A percentile compares a stretch with the other conserved stretches of the same genome.
Conservation (phyloP, 2,113 vertebrate species). For the Coptodon rendalli region DNA sequence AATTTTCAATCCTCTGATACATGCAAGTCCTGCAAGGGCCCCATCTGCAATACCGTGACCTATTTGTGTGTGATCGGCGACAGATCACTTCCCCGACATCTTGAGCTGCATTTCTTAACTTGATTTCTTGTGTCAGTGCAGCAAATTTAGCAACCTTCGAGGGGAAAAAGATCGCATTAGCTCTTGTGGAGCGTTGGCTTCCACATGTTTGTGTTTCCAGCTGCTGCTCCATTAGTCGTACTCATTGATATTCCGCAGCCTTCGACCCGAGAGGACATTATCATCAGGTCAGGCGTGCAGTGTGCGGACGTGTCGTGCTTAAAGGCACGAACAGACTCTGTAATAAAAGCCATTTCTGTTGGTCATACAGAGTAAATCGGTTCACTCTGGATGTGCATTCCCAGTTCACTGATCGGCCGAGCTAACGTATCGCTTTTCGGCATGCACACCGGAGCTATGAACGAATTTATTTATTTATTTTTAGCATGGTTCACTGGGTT, state of each 20-base stretch:
- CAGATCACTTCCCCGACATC: not conserved
- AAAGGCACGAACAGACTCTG: not conserved
- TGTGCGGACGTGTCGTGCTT: not conserved
- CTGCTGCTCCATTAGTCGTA: not conserved
- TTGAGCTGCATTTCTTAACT: not conserved
- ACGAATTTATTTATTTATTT: not conserved
- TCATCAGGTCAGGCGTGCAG: not conserved
- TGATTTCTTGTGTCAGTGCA: not conserved
- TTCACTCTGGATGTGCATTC: not conserved
- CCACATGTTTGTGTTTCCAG: constrained; percentile 17
- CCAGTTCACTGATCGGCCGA: not conserved
- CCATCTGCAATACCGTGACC: constrained; percentile 27
- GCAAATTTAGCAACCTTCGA: not conserved
- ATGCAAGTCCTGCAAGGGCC: not conserved
- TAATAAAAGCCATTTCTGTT: not conserved
- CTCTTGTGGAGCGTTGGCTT: not conserved
- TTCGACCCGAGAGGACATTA: not conserved
- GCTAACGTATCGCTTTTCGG: fast-evolving
- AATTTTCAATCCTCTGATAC: constrained; percentile 16
- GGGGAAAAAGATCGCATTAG: not conserved
- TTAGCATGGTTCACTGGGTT: not conserved
- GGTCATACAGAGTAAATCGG: not conserved
- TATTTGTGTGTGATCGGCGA: constrained; percentile 21
- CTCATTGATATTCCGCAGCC: not conserved
- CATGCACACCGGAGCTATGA: not conserved